Evolutionary conservation across 1,140 invertebrate species (phyloP).

Genomic region (Diabrotica undecimpunctata): DNA sequence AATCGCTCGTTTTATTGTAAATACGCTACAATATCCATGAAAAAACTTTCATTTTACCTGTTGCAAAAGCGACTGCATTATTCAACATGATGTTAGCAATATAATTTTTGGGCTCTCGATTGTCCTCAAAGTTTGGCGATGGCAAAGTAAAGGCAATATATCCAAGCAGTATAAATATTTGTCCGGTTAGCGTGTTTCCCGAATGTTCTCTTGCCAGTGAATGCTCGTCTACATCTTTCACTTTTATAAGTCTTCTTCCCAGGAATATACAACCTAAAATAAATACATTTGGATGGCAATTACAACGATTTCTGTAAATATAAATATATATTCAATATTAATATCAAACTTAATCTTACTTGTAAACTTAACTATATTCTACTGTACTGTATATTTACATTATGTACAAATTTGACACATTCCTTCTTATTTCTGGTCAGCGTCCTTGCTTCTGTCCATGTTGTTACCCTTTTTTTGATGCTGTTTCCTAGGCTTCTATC

Average conservation of each 20-base stretch:
- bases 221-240: constrained; percentile 29
- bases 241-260: constrained; percentile 31
- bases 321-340: not conserved
- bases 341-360: too few species aligned
- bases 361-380: too few species aligned
- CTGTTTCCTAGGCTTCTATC: too few species aligned
- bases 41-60: constrained; percentile 5
- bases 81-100: constrained; percentile 27
- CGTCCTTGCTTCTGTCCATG: too few species aligned
- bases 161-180: constrained; percentile 32
- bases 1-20: too few species aligned
- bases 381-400: too few species aligned
- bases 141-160: constrained; percentile 31
- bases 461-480: too few species aligned
- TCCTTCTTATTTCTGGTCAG: too few species aligned
- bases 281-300: too few species aligned
- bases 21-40: too few species aligned
- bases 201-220: constrained; percentile 31
- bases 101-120: constrained; percentile 21
- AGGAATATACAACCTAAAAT: constrained; percentile 27
- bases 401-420: too few species aligned
- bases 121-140: constrained; percentile 10
- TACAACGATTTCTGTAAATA: not conserved
- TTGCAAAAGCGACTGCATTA: constrained; percentile 30
- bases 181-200: constrained; percentile 28